Percentiles rank a stretch among this genome's conserved stretches.
These are phyloP conservation scores for Ariolimax columbianus DNA, from an alignment of 2,888 invertebrate species.

Conservation along the genomic window DNA sequence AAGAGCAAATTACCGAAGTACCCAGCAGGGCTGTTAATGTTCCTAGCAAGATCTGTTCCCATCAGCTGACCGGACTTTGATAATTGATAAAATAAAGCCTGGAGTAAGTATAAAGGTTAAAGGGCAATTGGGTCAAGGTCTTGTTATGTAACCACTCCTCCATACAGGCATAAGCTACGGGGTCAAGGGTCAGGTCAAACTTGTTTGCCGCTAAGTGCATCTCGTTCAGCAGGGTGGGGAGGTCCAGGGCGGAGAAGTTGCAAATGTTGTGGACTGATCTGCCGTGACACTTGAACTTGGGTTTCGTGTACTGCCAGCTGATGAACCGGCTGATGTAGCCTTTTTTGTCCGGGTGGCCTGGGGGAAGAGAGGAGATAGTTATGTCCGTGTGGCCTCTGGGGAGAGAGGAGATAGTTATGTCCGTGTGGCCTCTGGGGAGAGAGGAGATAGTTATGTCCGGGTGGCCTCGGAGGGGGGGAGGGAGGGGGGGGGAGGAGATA, in stretches of 20 bases:
- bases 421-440: too few species aligned
- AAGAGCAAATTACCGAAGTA: too few species aligned
- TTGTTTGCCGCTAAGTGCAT: conserved; percentile 76
- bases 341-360: conserved; percentile 49
- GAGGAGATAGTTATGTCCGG: too few species aligned
- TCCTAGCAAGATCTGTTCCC: too few species aligned
- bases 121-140: conserved; percentile 45
- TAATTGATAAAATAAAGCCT: conserved; percentile 24
- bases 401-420: too few species aligned
- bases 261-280: conserved; percentile 62
- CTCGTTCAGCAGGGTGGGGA: conserved; percentile 61
- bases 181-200: conserved; percentile 72
- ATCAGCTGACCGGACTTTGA: not conserved
- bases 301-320: conserved; percentile 60
- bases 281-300: conserved; percentile 54
- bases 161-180: conserved; percentile 72
- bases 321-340: conserved; percentile 61
- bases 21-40: too few species aligned
- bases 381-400: too few species aligned
- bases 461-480: too few species aligned
- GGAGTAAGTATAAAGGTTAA: conserved; percentile 3
- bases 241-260: conserved; percentile 69
- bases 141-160: conserved; percentile 64
- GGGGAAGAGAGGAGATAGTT: not conserved
- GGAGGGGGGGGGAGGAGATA: too few species aligned